Evolutionary conservation across 92 coral and sea anemone species (phyloP).

Genomic region (Actinostola sp.): DNA sequence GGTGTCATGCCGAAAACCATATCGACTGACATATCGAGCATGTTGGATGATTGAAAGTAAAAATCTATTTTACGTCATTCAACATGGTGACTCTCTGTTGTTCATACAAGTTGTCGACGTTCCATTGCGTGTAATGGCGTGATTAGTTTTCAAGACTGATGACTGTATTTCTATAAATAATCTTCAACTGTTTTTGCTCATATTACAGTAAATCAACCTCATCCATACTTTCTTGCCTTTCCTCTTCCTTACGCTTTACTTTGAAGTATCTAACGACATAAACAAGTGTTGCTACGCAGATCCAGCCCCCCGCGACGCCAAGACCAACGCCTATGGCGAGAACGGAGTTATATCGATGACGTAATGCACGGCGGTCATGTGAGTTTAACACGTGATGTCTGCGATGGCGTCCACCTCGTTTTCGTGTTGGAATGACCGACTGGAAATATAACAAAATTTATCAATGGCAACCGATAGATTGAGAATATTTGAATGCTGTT

Average conservation of each 20-base stretch:
- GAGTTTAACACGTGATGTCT: slow-evolving; percentile 53
- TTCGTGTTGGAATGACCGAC: slow-evolving; percentile 29
- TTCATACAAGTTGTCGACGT: too few relatives aligned
- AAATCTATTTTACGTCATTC: too few relatives aligned
- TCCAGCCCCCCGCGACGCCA: slow-evolving; percentile 94
- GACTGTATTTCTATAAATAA: too few relatives aligned
- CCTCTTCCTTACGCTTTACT: slow-evolving; percentile 41
- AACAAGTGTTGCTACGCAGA: slow-evolving; percentile 84
- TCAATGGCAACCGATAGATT: not conserved
- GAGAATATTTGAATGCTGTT: too few relatives aligned
- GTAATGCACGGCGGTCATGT: slow-evolving; percentile 69
- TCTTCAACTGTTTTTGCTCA: not conserved
- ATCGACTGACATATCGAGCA: too few relatives aligned
- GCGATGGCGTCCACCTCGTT: slow-evolving; percentile 56
- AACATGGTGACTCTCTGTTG: too few relatives aligned
- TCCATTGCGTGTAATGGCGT: too few relatives aligned
- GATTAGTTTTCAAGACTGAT: too few relatives aligned
- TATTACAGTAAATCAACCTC: slow-evolving; percentile 17
- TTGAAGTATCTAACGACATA: slow-evolving; percentile 84
- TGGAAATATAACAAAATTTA: not conserved
- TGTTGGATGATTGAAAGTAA: too few relatives aligned
- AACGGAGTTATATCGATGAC: slow-evolving; percentile 78
- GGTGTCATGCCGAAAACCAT: too few relatives aligned
- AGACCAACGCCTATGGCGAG: slow-evolving; percentile 86
- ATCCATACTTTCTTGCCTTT: slow-evolving; percentile 1